Percentiles rank a stretch among this genome's conserved stretches.
Evolutionary conservation across 2,888 invertebrate species (phyloP).

Genomic region (Tanypteryx hageni): DNA sequence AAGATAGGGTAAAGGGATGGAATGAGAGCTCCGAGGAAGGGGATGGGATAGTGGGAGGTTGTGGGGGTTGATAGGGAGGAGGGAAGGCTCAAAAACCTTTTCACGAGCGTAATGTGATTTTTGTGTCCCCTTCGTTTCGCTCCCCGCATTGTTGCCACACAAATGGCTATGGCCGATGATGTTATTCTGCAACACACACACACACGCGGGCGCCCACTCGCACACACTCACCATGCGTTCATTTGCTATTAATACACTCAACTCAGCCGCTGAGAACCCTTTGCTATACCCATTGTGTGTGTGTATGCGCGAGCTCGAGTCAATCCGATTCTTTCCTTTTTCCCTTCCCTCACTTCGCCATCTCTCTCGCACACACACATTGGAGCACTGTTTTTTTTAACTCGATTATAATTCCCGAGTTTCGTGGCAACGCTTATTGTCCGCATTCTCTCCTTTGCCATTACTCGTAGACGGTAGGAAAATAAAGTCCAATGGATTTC

Average conservation of each 20-base stretch:
- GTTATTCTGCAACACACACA: background rate
- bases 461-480: background rate
- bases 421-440: background rate
- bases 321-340: background rate
- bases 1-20: background rate
- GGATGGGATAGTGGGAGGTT: no score
- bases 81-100: background rate
- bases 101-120: conserved; percentile 21
- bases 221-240: background rate
- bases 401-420: background rate
- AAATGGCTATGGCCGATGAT: background rate
- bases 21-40: no score
- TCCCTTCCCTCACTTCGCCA: background rate
- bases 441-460: background rate
- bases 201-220: background rate
- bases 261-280: background rate
- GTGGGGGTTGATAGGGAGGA: background rate
- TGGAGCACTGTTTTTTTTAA: background rate
- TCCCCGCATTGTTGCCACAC: background rate
- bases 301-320: background rate
- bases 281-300: background rate
- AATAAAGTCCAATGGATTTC: background rate
- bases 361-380: background rate
- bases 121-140: conserved; percentile 20
- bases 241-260: background rate